Conservation (phyloP, 2,888 invertebrate species). For the Drosophila infuscata region DNA sequence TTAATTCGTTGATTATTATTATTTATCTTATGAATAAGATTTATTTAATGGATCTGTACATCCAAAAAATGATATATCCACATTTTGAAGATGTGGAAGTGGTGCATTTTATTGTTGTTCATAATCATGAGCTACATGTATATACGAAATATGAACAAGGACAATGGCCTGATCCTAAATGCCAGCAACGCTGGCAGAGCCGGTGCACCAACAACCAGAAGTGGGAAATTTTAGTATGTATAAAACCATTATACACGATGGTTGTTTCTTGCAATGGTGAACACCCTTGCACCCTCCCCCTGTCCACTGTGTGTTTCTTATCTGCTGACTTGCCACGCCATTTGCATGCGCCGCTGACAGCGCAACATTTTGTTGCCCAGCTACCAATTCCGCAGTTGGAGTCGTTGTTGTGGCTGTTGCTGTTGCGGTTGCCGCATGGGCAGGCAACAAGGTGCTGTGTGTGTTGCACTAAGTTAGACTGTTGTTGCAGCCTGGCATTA, state of each 20-base stretch:
- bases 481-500: slow-evolving; percentile 59
- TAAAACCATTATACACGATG: slow-evolving; percentile 70
- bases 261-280: slow-evolving; percentile 55
- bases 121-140: too few relatives aligned
- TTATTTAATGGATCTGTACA: not conserved
- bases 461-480: slow-evolving; percentile 60
- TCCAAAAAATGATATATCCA: not conserved
- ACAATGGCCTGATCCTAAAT: not conserved
- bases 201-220: slow-evolving; percentile 48
- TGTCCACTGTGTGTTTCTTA: slow-evolving; percentile 37
- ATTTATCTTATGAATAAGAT: not conserved
- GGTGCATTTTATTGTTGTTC: not conserved
- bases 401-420: slow-evolving; percentile 13
- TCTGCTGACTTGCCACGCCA: slow-evolving; percentile 70
- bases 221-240: slow-evolving; percentile 68
- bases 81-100: too few relatives aligned
- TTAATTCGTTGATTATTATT: not conserved
- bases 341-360: slow-evolving; percentile 77
- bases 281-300: slow-evolving; percentile 8
- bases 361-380: slow-evolving; percentile 77
- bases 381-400: slow-evolving; percentile 73
- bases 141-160: slow-evolving; percentile 1
- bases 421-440: slow-evolving; percentile 26
- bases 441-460: slow-evolving; percentile 44
- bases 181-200: slow-evolving; percentile 1